Percentiles rank a stretch among this genome's conserved stretches.
Conservation (phyloP, 2,888 invertebrate species). For the Chymomyza procnemis region DNA sequence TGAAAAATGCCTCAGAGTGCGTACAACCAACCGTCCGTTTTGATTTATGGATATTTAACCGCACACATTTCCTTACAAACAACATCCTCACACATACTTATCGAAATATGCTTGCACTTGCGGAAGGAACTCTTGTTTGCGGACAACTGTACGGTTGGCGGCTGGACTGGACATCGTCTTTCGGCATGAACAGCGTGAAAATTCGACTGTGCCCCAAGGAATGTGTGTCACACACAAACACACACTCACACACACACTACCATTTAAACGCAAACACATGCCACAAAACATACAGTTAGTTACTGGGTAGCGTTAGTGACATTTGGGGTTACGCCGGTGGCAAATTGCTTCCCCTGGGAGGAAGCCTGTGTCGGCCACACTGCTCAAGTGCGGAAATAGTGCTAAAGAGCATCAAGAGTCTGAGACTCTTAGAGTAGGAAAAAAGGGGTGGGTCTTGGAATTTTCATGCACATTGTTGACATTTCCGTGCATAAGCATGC, state of each 20-base stretch:
- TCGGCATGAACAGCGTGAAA: conserved; percentile 45
- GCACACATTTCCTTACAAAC: conserved; percentile 67
- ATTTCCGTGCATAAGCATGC: conserved; percentile 76
- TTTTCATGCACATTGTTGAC: conserved; percentile 75
- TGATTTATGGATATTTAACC: conserved; percentile 79
- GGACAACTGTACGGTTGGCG: conserved; percentile 36
- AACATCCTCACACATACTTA: conserved; percentile 24
- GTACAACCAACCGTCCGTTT: conserved; percentile 58
- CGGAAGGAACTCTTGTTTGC: conserved; percentile 23
- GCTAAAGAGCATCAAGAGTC: conserved; percentile 11
- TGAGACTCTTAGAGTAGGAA: conserved; percentile 10
- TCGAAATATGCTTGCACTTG: conserved; percentile 43
- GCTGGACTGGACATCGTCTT: conserved; percentile 10
- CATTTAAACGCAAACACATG: conserved; percentile 33
- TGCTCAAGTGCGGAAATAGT: conserved; percentile 47
- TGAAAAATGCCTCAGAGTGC: conserved; percentile 54
- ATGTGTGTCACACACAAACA: conserved; percentile 39
- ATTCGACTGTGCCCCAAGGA: conserved; percentile 49
- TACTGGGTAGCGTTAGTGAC: conserved; percentile 48
- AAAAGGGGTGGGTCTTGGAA: conserved; percentile 53
- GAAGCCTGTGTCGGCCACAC: conserved; percentile 56
- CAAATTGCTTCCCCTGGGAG: conserved; percentile 75
- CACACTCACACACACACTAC: conserved; percentile 17
- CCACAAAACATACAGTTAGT: conserved; percentile 47
- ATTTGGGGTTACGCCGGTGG: conserved; percentile 47